Conservation (phyloP, 2,888 invertebrate genomes). For the Pecten maximus region DNA sequence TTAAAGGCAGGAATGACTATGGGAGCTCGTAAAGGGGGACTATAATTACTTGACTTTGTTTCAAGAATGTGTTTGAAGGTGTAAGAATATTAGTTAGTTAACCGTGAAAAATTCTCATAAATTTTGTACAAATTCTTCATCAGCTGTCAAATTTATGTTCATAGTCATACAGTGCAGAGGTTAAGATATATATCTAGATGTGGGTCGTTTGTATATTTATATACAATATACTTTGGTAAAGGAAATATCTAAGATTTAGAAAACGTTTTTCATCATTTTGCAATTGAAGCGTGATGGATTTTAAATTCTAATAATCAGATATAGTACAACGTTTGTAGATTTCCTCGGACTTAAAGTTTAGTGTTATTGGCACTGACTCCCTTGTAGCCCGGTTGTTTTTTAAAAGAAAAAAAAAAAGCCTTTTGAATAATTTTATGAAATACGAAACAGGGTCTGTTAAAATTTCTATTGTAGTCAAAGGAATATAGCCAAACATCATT, state of each 20-base stretch:
- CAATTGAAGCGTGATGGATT: neutral
- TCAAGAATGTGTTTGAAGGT: conserved; percentile 29
- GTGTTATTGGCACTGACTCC: neutral
- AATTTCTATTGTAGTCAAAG: neutral
- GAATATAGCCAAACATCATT: neutral
- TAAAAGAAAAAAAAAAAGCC: neutral
- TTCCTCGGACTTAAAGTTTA: no score
- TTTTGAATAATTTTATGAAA: neutral
- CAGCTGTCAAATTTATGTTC: neutral
- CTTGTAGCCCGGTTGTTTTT: neutral
- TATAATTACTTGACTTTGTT: neutral
- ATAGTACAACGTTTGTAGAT: no score
- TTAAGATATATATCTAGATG: no score
- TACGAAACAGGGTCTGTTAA: neutral
- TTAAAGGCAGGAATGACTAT: neutral
- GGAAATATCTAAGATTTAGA: no score
- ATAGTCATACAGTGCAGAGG: no score
- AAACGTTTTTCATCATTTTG: neutral
- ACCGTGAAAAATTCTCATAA: conserved; percentile 17
- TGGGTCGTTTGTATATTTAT: no score
- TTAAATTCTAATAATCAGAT: neutral
- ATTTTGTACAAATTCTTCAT: neutral
- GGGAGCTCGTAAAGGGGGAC: neutral
- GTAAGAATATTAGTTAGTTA: conserved; percentile 8
- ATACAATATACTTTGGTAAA: no score